Percentiles rank a stretch among this genome's conserved stretches.
These are phyloP conservation scores for Spicauda simplicius DNA, from an alignment of 2,888 invertebrate genomes.

Conservation along the genomic window DNA sequence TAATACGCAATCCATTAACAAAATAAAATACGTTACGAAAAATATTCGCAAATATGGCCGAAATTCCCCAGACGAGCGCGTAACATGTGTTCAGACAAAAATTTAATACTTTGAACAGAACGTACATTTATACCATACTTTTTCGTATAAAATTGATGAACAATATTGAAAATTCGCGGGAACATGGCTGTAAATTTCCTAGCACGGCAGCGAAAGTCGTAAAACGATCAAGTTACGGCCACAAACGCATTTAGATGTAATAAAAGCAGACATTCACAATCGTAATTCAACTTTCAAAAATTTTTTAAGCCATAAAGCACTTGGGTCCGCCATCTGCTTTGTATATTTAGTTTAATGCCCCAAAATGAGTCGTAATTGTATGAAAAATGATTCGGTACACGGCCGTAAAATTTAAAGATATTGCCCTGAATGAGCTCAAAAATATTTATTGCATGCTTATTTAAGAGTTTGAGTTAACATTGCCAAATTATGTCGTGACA, in stretches of 20 bases:
- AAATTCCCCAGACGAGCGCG: slow-evolving; percentile 39
- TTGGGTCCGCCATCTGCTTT: slow-evolving; percentile 47
- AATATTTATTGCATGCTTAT: slow-evolving; percentile 6
- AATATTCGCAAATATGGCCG: slow-evolving; percentile 32
- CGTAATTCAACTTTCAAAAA: slow-evolving; percentile 65
- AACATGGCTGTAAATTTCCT: slow-evolving; percentile 52
- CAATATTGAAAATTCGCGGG: slow-evolving; percentile 46
- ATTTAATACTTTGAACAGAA: slow-evolving; percentile 14
- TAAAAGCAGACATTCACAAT: slow-evolving; percentile 68
- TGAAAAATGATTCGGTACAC: slow-evolving; percentile 38
- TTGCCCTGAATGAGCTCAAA: neutral
- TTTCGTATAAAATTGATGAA: slow-evolving; percentile 38
- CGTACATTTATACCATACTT: neutral
- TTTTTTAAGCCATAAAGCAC: slow-evolving; percentile 53
- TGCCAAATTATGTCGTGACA: neutral
- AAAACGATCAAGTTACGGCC: slow-evolving; percentile 73
- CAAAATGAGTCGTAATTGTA: slow-evolving; percentile 28
- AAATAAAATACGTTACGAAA: neutral
- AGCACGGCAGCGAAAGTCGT: slow-evolving; percentile 57
- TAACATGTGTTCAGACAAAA: slow-evolving; percentile 21
- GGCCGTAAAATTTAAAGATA: slow-evolving; percentile 17
- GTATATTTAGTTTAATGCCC: slow-evolving; percentile 48
- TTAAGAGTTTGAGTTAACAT: neutral
- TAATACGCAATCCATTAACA: slow-evolving; percentile 5
- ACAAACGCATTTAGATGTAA: slow-evolving; percentile 68